Evolutionary conservation across 2,888 invertebrate species (phyloP), one percentile per base, ranked within the genome.

Genomic region (Eledone cirrhosa): DNA sequence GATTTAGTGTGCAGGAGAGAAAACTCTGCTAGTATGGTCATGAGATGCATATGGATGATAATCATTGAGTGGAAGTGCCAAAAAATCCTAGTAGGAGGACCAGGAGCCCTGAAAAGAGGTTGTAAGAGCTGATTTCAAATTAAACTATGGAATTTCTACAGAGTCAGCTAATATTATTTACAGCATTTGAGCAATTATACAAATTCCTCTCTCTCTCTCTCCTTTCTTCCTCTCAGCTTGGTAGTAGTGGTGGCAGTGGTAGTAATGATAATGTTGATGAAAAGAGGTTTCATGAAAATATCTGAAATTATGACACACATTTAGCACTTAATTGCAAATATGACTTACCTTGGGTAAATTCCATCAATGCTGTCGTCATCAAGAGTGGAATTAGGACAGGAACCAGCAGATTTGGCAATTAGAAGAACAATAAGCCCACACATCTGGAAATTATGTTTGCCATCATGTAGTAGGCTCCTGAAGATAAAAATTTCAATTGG

Each of bases 391-490:
- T 96, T 95, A 0, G 53, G 77, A 14, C 81, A 81, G 22, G 85
- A 83, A 5, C 97, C 97, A 16, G 96, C 97, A 19, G 97, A 96
- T 92, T 97, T 97, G 0, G 97, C 97, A 78, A 98, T 94, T 67
- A 98, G 92, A 77, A 98, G 91, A 4, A 98, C 96, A 85, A 97
- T 95, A 77, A 98, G 93, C 0, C 97, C 97, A 94, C 97, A 95
- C 0, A 97, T 96, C 87, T 97, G 97, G 94, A 97, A 95, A 87
- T 95, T 96, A 90, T 96, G 96, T 88, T 95, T 95, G 48, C 96
- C 96, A 94, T 96, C 96, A 92, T 96, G 96, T 81, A 97, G 93
- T 79, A 97, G 92, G 84, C 95, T 95, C 91, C 97, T 97, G 89
- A 75, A 24, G 29, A 59, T 7, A 41, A 48, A 16, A n/a, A 19